phyloP scores from a whole-genome alignment of 1,140 invertebrate species.

The Aculops lycopersici region DNA sequence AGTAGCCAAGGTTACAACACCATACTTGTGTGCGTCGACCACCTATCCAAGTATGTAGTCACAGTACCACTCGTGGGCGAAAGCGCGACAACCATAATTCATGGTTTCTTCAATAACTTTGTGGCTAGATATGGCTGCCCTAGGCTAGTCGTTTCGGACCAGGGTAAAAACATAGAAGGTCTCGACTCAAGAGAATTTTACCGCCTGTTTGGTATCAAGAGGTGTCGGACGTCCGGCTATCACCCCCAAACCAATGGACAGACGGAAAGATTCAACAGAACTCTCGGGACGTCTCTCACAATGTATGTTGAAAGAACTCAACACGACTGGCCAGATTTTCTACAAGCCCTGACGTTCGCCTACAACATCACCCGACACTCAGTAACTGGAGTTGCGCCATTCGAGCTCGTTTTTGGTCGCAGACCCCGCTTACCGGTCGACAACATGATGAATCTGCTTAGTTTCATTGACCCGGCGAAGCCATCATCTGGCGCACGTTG shows the following conservation, averaged over 20 bases:
- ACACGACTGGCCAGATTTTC: slow-evolving; percentile 13
- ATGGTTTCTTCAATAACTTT: slow-evolving; percentile 14
- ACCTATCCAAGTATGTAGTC: slow-evolving; percentile 11
- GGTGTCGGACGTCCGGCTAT: slow-evolving; percentile 7
- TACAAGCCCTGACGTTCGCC: slow-evolving; percentile 8
- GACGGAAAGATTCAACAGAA: slow-evolving; percentile 10
- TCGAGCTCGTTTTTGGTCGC: not conserved
- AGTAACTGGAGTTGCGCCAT: slow-evolving; percentile 10
- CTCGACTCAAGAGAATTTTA: not conserved
- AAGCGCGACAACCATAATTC: not conserved
- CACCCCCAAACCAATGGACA: slow-evolving; percentile 11
- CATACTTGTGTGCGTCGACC: slow-evolving; percentile 12
- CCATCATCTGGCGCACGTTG: no score
- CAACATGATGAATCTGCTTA: no score
- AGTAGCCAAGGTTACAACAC: slow-evolving; percentile 9
- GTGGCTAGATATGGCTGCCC: slow-evolving; percentile 14
- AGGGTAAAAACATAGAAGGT: not conserved
- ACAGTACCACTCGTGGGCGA: slow-evolving; percentile 8
- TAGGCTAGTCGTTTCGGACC: slow-evolving; percentile 11
- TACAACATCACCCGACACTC: slow-evolving; percentile 8
- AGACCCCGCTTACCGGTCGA: no score
- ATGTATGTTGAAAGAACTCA: slow-evolving; percentile 10
- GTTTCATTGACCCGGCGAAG: no score
- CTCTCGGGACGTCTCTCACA: slow-evolving; percentile 11
- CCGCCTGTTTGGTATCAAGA: slow-evolving; percentile 6